Percentiles rank a stretch among this genome's conserved stretches.
Conservation (phyloP, 2,113 vertebrate genomes). For the Campylorhamphus procurvoides region DNA sequence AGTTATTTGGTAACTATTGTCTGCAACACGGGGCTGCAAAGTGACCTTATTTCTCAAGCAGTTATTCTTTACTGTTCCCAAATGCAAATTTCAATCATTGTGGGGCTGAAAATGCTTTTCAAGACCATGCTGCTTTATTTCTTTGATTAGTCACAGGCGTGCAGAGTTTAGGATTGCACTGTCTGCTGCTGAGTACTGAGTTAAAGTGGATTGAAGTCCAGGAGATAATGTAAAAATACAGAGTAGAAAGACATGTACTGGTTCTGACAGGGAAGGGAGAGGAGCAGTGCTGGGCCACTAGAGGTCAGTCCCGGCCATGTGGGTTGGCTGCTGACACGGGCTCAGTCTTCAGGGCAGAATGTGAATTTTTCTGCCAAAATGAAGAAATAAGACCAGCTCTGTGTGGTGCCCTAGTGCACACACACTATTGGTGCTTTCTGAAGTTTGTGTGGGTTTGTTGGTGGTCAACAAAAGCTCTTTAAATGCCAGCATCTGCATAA, state of each 20-base stretch:
- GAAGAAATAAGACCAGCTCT: not conserved
- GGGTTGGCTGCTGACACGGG: not conserved
- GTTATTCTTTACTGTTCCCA: not conserved
- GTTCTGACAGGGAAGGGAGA: not conserved
- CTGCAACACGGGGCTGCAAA: not conserved
- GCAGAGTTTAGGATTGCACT: not conserved
- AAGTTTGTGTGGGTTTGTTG: not conserved
- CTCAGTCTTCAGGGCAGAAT: not conserved
- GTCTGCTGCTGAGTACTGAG: not conserved
- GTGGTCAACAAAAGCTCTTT: not conserved
- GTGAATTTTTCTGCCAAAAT: not conserved
- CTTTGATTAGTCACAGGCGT: not conserved
- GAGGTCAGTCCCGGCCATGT: slow-evolving; percentile 40
- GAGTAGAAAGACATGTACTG: not conserved
- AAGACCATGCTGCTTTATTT: rapidly evolving
- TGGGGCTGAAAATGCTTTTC: not conserved
- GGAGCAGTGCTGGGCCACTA: not conserved
- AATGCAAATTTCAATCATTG: rapidly evolving
- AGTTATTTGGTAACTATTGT: not conserved
- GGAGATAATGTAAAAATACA: not conserved
- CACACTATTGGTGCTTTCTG: not conserved
- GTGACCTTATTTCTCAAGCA: not conserved
- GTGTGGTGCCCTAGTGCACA: not conserved
- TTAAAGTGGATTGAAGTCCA: not conserved
- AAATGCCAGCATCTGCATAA: not conserved